A percentile compares a stretch with the other conserved stretches of the same genome.
phyloP scores from a whole-genome alignment of 30 jellyfish, hydroid and myxozoan species.

The Phacellophora camtschatica region DNA sequence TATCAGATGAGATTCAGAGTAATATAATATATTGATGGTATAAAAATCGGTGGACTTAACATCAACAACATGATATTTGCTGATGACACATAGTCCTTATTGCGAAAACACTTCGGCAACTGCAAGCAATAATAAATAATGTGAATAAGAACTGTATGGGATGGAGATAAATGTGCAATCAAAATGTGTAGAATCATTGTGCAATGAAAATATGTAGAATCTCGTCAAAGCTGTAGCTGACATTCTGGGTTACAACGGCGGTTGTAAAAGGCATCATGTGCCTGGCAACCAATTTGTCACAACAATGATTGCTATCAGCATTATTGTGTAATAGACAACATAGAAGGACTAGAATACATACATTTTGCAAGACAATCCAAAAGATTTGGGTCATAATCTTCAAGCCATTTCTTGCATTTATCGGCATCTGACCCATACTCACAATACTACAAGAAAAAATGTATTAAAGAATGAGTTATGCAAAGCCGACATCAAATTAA shows the following conservation, averaged over 20 bases:
- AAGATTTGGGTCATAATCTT: constrained; percentile 83
- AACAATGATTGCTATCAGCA: background rate
- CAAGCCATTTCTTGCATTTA: constrained; percentile 94
- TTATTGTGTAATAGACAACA: background rate
- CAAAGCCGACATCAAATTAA: background rate
- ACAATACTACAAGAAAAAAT: constrained; percentile 64
- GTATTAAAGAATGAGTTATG: background rate
- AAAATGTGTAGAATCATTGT: too few species aligned
- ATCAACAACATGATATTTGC: too few species aligned
- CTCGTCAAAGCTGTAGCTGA: too few species aligned
- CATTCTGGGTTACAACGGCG: too few species aligned
- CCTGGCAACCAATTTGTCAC: background rate
- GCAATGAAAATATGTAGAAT: too few species aligned
- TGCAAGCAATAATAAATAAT: background rate
- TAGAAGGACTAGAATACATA: background rate
- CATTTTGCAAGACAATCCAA: constrained; percentile 61
- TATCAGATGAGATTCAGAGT: too few species aligned
- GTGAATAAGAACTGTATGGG: background rate
- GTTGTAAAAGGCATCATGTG: too few species aligned
- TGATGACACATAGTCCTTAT: too few species aligned
- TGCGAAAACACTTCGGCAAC: too few species aligned
- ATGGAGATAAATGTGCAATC: background rate
- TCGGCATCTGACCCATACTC: constrained; percentile 96
- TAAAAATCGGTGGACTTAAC: too few species aligned
- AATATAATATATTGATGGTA: too few species aligned